Base-by-base conservation (phyloP, 2,888 invertebrate species). In the Steromphala cineraria region DNA sequence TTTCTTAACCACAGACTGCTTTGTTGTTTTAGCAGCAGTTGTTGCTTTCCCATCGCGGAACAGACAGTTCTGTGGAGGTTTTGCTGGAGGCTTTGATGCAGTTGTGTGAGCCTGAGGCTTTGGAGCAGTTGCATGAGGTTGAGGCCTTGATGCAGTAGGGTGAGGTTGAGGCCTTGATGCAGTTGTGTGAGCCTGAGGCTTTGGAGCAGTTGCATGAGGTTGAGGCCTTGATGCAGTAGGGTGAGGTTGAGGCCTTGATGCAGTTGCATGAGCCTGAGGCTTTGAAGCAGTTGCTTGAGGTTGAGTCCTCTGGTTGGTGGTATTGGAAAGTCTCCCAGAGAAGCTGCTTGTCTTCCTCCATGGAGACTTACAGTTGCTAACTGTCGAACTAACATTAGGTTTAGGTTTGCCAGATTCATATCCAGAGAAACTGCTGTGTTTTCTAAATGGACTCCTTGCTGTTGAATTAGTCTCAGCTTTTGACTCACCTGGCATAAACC, bases 371-470 rank as follows among this genome's bases (percentile, higher is more conserved):
- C 67, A n/a, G 21, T 21, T n/a, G 28, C 31, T 55, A 2, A 31
- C 36, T 31, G 31, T 71, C 4, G 31, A 40, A 28, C 62, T 31
- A 17, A 15, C 4, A 4, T 36, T 31, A 17, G 36, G n/a, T n/a
- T 71, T 71, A n/a, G 13, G 19, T 0, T 2, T 31, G 19, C 19
- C 71, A 40, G n/a, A n/a, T n/a, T 40, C 71, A 71, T 71, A 31
- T 19, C 71, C 40, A n/a, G 71, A 71, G 40, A 83, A 83, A 77
- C 84, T 84, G 31, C 78, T 81, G 55, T 80, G 80, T 76, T 82
- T 84, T 76, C 81, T 81, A 28, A 82, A 84, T 21, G 83, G 82
- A 21, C 80, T 82, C 31, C 75, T 67, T 13, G n/a, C 67, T 15
- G 36, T 7, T 36, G 67, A 71, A 19, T 36, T 36, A 15, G 4